Conservation (phyloP, 1,140 invertebrate species). For the Drosophila mayri region DNA sequence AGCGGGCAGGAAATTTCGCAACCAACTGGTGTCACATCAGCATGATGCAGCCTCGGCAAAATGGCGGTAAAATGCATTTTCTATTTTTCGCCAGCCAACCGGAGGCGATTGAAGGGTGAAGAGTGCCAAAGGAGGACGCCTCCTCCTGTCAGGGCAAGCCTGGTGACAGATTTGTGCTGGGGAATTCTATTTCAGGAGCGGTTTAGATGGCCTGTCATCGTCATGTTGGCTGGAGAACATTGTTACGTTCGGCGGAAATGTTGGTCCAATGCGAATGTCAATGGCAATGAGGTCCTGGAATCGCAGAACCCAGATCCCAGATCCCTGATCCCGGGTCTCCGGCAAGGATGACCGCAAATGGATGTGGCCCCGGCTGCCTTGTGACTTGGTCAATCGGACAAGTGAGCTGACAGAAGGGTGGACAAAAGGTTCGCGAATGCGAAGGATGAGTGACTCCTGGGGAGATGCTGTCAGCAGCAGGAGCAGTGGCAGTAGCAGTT, state of each 20-base stretch:
- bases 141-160: slow-evolving; percentile 21
- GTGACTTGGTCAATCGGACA: slow-evolving; percentile 17
- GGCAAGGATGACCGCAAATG: slow-evolving; percentile 62
- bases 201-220: slow-evolving; percentile 55
- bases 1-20: slow-evolving; percentile 33
- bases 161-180: slow-evolving; percentile 39
- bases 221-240: slow-evolving; percentile 34
- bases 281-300: slow-evolving; percentile 21
- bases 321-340: not conserved
- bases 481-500: not conserved
- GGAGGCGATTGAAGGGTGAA: slow-evolving; percentile 10
- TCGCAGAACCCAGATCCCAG: not conserved
- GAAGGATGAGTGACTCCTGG: slow-evolving; percentile 23
- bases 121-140: slow-evolving; percentile 14
- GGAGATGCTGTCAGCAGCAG: slow-evolving; percentile 25
- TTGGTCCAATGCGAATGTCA: slow-evolving; percentile 54
- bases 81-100: slow-evolving; percentile 38
- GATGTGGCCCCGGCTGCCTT: slow-evolving; percentile 36
- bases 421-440: slow-evolving; percentile 38
- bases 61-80: slow-evolving; percentile 47
- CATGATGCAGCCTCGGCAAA: slow-evolving; percentile 14
- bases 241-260: slow-evolving; percentile 65
- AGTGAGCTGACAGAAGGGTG: slow-evolving; percentile 14
- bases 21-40: slow-evolving; percentile 18
- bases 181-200: slow-evolving; percentile 52